Conservation (phyloP, 1,140 invertebrate species). For the Calephelis virginiensis region DNA sequence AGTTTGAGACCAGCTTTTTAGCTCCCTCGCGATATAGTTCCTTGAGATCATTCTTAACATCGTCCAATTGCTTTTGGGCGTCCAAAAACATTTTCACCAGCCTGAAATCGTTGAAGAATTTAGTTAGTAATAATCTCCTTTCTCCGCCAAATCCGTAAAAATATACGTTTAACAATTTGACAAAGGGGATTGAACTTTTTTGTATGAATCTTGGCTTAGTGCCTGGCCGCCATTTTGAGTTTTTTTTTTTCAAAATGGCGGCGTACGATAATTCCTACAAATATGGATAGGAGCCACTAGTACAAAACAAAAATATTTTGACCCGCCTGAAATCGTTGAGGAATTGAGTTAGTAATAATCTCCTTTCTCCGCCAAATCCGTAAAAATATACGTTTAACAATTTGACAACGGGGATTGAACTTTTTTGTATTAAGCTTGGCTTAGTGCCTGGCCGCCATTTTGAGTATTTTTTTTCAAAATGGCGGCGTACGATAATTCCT, state of each 20-base stretch:
- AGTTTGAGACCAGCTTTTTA: conserved; percentile 27
- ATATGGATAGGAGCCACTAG: neutral
- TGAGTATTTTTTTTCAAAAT: too few species aligned
- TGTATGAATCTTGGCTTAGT: too few species aligned
- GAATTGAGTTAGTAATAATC: neutral
- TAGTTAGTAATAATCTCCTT: neutral
- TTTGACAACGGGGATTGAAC: too few species aligned
- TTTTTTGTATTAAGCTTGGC: too few species aligned
- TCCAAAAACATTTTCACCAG: conserved; percentile 43
- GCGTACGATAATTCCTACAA: too few species aligned
- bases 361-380: neutral
- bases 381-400: too few species aligned
- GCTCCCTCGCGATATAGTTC: conserved; percentile 27
- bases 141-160: neutral
- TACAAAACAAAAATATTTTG: conserved; percentile 34
- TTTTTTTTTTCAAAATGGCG: too few species aligned
- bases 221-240: too few species aligned
- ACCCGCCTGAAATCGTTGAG: conserved; percentile 35
- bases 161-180: neutral
- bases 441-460: too few species aligned
- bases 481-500: too few species aligned
- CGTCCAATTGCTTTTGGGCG: conserved; percentile 29
- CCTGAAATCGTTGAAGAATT: conserved; percentile 28
- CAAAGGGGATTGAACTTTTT: too few species aligned
- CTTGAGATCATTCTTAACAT: conserved; percentile 28